Conservation (phyloP, 2,888 invertebrate genomes). For the Chirona hameri region DNA sequence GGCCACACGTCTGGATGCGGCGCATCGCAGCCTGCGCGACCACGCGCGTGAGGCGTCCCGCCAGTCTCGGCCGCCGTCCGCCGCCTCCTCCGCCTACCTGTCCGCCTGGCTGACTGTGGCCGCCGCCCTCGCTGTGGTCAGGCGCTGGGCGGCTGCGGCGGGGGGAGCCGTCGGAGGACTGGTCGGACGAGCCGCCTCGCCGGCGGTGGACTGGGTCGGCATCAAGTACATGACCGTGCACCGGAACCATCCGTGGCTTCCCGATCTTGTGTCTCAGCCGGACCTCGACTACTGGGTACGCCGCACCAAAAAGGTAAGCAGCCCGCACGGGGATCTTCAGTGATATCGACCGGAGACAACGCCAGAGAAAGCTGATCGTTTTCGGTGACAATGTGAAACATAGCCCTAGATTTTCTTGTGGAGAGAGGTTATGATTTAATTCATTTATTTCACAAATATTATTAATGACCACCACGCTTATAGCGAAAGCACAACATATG, state of each 20-base stretch:
- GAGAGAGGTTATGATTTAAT: neutral
- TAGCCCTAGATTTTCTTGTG: no score
- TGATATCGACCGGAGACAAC: no score
- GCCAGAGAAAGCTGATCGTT: no score
- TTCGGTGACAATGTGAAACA: no score
- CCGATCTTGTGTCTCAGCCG: neutral
- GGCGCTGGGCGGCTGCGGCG: neutral
- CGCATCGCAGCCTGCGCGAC: conserved; percentile 6
- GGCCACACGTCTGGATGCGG: conserved; percentile 5
- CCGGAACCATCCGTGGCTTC: conserved; percentile 6
- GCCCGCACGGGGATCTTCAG: neutral
- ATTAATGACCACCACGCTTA: no score
- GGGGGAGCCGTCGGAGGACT: neutral
- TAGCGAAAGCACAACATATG: no score
- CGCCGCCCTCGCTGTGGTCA: neutral
- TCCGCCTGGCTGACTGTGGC: neutral
- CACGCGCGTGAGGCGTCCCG: neutral
- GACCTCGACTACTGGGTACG: conserved; percentile 23
- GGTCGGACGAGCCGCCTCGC: neutral
- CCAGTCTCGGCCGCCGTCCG: neutral
- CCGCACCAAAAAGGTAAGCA: conserved; percentile 2
- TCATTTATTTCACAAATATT: no score
- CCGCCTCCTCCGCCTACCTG: neutral
- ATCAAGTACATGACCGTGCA: conserved; percentile 22
- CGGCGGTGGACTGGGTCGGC: conserved; percentile 1